Evolutionary conservation across 1,140 invertebrate genomes (phyloP), one percentile per base, ranked within the genome.

Genomic region (Spodoptera frugiperda): DNA sequence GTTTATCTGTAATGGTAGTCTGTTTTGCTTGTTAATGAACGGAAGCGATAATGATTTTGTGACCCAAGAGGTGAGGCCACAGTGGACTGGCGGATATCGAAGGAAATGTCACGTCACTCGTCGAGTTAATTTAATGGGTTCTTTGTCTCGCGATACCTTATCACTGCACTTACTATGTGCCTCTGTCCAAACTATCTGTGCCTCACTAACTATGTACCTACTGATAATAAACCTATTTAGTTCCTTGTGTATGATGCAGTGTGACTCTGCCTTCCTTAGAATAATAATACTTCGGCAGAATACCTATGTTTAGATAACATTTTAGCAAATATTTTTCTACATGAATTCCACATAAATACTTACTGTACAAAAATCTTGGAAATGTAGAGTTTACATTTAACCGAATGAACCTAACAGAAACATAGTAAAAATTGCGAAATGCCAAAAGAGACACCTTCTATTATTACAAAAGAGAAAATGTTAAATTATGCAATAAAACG

Each of bases 141-240:
- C 92, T 93, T 92, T 93, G 92, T 93, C 91, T 91, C 84, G 82
- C 82, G 87, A 89, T 91, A 92, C 84, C 81, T 91, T 93, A 93
- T 93, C 91, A 82, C 57, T 83, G 70, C 81, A 68, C 77, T 82
- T 72, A 79, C 76, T 78, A 68, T 67, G 70, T 49, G 61, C 59
- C 72, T 78, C 72, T 78, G 77, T 75, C 72, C 63, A 71, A 78
- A 73, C 72, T 75, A 72, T 78, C 77, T 54, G 76, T 67, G 63
- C 49, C 51, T 46, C 78, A 48, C 76, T 57, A 61, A 67, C 75
- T 77, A 51, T 81, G 76, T 78, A 72, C 59, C 33, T 39, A 17
- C n/a, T 78, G 39, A 74, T 68, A 65, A 57, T 76, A 53, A 54
- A 57, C 33, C 15, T 63, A 44, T 46, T 76, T 65, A 75, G 72